Evolutionary conservation across 2,888 invertebrate genomes (phyloP).

Genomic region (Formica aserva): DNA sequence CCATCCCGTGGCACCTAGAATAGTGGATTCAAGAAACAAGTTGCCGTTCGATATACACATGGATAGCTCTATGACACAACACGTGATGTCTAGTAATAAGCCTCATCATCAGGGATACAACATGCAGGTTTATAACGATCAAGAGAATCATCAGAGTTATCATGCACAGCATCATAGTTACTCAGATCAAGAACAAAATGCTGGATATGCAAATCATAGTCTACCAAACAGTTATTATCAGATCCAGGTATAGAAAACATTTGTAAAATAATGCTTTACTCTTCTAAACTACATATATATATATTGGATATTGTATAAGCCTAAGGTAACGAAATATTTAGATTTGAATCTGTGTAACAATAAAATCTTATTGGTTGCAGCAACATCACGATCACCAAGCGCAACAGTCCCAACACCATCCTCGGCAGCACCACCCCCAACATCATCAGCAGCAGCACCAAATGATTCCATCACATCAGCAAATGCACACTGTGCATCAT

Average conservation of each 20-base stretch:
- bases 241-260: constrained; percentile 75
- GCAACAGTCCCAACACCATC: constrained; percentile 85
- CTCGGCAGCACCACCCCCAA: constrained; percentile 83
- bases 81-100: constrained; percentile 79
- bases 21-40: constrained; percentile 77
- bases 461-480: constrained; percentile 65
- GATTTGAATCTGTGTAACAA: not conserved
- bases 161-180: constrained; percentile 75
- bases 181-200: constrained; percentile 78
- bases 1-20: constrained; percentile 75
- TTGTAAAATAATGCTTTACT: too few relatives aligned
- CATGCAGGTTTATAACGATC: constrained; percentile 81
- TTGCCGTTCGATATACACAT: constrained; percentile 83
- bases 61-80: constrained; percentile 85
- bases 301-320: not conserved
- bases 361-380: constrained; percentile 56
- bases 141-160: constrained; percentile 83
- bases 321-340: not conserved
- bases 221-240: constrained; percentile 82
- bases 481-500: constrained; percentile 65
- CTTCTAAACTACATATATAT: too few relatives aligned
- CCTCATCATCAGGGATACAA: constrained; percentile 77
- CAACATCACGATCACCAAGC: constrained; percentile 76
- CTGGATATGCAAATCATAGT: constrained; percentile 77
- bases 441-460: constrained; percentile 84